Evolutionary conservation across 2,797 vertebrate species (phyloP), one percentile per base, ranked within the genome.

Genomic region (Pseudomugil gertrudae): DNA sequence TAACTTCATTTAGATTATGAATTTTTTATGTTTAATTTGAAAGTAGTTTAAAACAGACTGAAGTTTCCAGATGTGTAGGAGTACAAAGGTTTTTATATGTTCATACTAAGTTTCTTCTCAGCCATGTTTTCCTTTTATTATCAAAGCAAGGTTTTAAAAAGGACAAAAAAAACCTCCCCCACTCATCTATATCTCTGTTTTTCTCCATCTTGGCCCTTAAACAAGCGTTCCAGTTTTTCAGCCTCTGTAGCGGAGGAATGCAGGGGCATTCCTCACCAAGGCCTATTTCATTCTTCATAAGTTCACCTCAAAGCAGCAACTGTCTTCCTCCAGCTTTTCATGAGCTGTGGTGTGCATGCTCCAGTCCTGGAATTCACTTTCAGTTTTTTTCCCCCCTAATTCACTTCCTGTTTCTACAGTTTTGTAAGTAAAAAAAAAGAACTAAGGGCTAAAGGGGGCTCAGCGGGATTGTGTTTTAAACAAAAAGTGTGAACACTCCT

Each of bases 231-330:
- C 60, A 63, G 71, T n/a, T 77, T 72, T 61, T 84, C 76, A 85
- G 72, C 84, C 81, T 84, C 78, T 69, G 53, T 59, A 78, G 63
- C 54, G 21, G 50, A 91, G 84, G 87, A 91, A 91, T 92, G 85
- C 67, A 69, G 77, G 45, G 59, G 82, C 89, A 90, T 90, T 91
- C 89, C 85, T 87, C 78, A 83, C 81, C 77, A 43, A 56, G 52
- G 84, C 73, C 79, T 45, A 45, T 81, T 74, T 79, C 69, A 76
- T 69, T 88, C 84, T 81, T 85, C 72, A 81, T 66, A 84, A 66
- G 47, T 72, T 76, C 72, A 62, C 70, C 66, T 82, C 72, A 26
- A 64, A 69, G 68, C 26, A 73, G 51, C 51, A 17, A 57, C 68
- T 45, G 75, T 58, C 73, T 75, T 72, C 58, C 69, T 84, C 66